Percentiles rank a stretch among this genome's conserved stretches.
These are phyloP conservation scores for Sicus ferrugineus DNA, from an alignment of 2,888 invertebrate genomes.

Conservation along the genomic window DNA sequence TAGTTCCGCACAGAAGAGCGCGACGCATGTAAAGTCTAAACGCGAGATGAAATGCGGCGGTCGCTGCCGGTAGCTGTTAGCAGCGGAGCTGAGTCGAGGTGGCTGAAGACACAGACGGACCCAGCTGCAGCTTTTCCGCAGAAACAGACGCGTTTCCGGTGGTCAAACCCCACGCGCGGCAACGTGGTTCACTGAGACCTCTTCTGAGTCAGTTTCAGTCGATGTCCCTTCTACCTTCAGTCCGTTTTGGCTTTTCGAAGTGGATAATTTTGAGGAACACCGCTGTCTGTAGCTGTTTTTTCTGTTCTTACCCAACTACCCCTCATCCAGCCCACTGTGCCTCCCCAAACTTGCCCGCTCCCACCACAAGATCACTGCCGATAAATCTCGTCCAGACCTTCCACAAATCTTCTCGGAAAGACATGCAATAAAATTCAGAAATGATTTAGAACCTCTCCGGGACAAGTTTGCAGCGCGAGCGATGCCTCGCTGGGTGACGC, in stretches of 20 bases:
- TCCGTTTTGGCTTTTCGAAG: neutral
- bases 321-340: no score
- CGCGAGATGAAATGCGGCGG: no score
- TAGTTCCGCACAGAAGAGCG: no score
- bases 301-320: neutral
- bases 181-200: no score
- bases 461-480: neutral
- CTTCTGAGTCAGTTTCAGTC: neutral
- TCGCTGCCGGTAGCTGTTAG: no score
- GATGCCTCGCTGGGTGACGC: neutral
- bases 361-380: neutral
- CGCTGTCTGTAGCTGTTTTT: neutral
- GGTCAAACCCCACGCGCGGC: no score
- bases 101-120: no score
- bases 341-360: neutral
- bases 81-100: no score
- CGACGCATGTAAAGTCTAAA: no score
- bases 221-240: neutral
- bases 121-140: no score
- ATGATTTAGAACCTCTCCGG: conserved; percentile 19
- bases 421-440: conserved; percentile 22
- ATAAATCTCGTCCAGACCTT: conserved; percentile 19
- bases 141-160: no score
- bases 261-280: neutral
- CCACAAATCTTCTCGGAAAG: conserved; percentile 13